Conservation (phyloP, 2,888 invertebrate genomes). For the Acrobasis consociella region DNA sequence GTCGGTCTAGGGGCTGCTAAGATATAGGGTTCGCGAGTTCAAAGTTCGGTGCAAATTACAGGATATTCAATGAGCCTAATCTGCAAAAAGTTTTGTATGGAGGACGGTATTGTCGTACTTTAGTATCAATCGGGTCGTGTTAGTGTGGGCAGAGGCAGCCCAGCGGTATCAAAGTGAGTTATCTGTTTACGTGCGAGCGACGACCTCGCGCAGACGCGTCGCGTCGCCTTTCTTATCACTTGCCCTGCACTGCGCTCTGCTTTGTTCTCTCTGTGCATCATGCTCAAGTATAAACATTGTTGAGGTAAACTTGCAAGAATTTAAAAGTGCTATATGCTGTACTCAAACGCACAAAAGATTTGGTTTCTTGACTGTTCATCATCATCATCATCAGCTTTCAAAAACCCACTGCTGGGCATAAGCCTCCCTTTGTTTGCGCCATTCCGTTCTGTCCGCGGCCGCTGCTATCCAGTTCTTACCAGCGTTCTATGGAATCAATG, state of each 20-base stretch:
- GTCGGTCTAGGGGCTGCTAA: too few relatives aligned
- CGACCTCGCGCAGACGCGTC: conserved; percentile 51
- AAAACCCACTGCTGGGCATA: too few relatives aligned
- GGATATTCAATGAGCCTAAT: too few relatives aligned
- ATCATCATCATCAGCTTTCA: too few relatives aligned
- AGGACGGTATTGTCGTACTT: not conserved
- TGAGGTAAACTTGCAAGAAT: not conserved
- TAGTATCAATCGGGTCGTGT: conserved; percentile 34
- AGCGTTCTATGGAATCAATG: too few relatives aligned
- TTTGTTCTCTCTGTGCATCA: conserved; percentile 54
- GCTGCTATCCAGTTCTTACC: too few relatives aligned
- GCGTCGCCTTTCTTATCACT: conserved; percentile 45
- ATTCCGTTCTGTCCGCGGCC: too few relatives aligned
- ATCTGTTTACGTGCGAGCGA: conserved; percentile 67
- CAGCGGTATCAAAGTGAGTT: conserved; percentile 64
- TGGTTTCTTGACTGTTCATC: too few relatives aligned
- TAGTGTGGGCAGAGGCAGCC: conserved; percentile 47
- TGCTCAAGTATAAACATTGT: conserved; percentile 1
- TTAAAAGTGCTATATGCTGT: not conserved
- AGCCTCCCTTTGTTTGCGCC: too few relatives aligned
- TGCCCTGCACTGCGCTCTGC: conserved; percentile 58
- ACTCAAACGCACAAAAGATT: not conserved
- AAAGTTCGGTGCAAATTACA: too few relatives aligned
- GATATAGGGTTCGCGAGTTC: too few relatives aligned
- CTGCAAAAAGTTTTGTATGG: too few relatives aligned